phyloP scores from a whole-genome alignment of 2,888 invertebrate genomes.

The Mimachlamys varia region DNA sequence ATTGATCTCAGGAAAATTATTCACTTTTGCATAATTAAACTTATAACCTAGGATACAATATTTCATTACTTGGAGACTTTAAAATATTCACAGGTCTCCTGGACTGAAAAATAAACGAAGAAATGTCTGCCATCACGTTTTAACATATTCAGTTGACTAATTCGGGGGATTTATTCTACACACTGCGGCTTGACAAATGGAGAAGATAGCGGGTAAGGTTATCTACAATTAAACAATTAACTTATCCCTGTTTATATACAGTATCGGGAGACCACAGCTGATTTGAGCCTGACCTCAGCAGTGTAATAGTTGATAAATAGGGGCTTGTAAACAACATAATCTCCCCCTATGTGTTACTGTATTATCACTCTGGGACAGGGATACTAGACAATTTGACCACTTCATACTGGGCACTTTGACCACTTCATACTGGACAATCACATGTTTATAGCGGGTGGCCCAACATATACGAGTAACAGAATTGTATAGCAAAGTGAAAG shows the following conservation, averaged over 20 bases:
- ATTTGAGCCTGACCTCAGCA: not conserved
- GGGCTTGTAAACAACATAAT: not conserved
- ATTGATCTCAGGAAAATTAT: not conserved
- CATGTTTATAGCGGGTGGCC: not conserved
- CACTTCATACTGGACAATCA: not conserved
- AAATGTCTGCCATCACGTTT: not conserved
- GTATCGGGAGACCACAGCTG: not conserved
- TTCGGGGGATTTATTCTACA: not conserved
- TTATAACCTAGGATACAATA: not conserved
- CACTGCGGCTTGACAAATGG: not conserved
- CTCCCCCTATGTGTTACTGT: not conserved
- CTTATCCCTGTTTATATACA: conserved; percentile 23
- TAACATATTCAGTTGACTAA: not conserved
- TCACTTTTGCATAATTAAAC: not conserved
- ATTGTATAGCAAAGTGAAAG: not conserved
- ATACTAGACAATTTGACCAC: not conserved
- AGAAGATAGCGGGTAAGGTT: not conserved
- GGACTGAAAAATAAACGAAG: not conserved
- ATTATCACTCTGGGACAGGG: not conserved
- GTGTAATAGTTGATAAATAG: conserved; percentile 1
- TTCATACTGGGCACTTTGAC: not conserved
- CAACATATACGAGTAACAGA: not conserved
- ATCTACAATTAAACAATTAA: conserved; percentile 36
- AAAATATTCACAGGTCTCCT: not conserved
- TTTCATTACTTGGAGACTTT: not conserved